Evolutionary conservation across 2,113 vertebrate species (phyloP), one percentile per base, ranked within the genome.

Genomic region (Mionectes macconnelli): DNA sequence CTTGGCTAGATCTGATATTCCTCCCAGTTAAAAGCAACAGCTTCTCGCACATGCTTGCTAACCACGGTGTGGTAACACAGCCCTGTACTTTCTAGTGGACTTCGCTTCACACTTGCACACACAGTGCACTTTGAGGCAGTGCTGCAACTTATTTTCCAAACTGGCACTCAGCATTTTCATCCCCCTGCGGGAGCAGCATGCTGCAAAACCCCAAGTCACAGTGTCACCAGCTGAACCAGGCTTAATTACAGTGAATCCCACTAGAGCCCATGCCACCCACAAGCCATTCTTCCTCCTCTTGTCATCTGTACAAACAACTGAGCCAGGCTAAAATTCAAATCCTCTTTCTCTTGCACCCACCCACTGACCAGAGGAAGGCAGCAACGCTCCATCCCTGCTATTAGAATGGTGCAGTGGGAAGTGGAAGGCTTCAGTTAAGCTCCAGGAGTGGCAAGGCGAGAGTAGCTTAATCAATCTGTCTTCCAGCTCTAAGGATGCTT

Each of bases 141-240:
- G 1, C 55, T 63, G 39, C 40, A 42, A 59, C 53, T 85, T 44
- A 15, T 55, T 79, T 64, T 66, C 89, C 42, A 14, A 25, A 28
- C 57, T 35, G 67, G 75, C 52, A 40, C 27, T 86, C 23, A 5
- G 30, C 37, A 28, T 59, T 85, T 55, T 47, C 66, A 47, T 17
- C 5, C 8, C 5, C 5, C 37, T 0, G 0, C 10, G 28, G 66
- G 45, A 44, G 45, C 55, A 60, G 12, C 0, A 0, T 49, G 28
- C 50, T 70, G 30, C 11, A 45, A 62, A 74, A 22, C 24, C 16
- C 52, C 45, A 27, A 14, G 56, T 64, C 47, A 75, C 40, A 22
- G 27, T 12, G 33, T 24, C 57, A 73, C 25, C 72, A 40, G 7
- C 39, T 57, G 67, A 62, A 40, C 27, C 28, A 33, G 14, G 39